Evolutionary conservation across 2,797 vertebrate genomes (phyloP).

Genomic region (Atherinosoma microstoma): DNA sequence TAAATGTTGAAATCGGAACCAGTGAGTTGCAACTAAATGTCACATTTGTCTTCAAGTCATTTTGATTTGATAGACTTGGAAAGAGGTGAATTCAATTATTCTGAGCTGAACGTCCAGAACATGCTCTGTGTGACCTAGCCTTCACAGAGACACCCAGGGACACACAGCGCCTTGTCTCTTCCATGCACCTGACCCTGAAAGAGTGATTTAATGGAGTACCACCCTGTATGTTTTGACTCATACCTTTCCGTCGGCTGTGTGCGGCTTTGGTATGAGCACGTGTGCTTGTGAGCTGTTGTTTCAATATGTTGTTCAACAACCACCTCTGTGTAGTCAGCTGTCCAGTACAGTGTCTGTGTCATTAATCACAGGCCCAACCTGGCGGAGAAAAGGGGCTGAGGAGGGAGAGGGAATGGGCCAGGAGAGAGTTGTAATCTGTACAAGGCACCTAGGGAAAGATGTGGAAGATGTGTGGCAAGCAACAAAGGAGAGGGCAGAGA

Average conservation of each 20-base stretch:
- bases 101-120: neutral
- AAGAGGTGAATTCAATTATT: conserved; percentile 3
- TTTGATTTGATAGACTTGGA: conserved; percentile 7
- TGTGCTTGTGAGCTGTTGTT: conserved; percentile 49
- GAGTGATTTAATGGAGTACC: conserved; percentile 63
- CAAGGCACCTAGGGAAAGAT: conserved; percentile 48
- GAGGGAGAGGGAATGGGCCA: conserved; percentile 35
- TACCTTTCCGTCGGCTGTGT: conserved; percentile 56
- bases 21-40: neutral
- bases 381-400: conserved; percentile 41
- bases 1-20: neutral
- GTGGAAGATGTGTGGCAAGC: conserved; percentile 43
- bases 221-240: conserved; percentile 49
- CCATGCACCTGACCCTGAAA: conserved; percentile 59
- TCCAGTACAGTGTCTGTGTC: conserved; percentile 70
- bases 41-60: neutral
- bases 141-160: conserved; percentile 22
- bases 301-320: conserved; percentile 78
- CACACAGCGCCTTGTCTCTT: conserved; percentile 10
- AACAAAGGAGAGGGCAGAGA: conserved; percentile 37
- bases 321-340: conserved; percentile 78
- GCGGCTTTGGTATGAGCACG: conserved; percentile 23
- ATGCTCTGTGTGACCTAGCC: neutral
- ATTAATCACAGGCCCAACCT: conserved; percentile 80
- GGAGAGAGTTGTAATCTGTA: conserved; percentile 64